These are phyloP conservation scores for Calliphora vicina DNA, from an alignment of 1,140 invertebrate species.

Conservation along the genomic window DNA sequence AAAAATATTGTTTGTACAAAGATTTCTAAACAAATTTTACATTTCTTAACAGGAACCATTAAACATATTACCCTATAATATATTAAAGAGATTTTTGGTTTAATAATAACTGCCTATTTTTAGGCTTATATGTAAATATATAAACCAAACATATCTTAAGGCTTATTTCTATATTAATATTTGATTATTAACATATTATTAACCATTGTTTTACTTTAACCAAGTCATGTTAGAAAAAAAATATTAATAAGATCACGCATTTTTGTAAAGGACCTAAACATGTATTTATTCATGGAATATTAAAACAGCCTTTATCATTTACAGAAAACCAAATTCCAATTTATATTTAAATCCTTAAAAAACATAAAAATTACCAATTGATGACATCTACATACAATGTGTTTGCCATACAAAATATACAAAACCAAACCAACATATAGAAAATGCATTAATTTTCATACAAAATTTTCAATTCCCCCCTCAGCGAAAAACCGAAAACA, in stretches of 20 bases:
- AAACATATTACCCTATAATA: too few relatives aligned
- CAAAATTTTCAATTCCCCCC: too few relatives aligned
- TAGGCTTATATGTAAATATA: background rate
- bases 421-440: too few relatives aligned
- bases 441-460: background rate
- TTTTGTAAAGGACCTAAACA: background rate
- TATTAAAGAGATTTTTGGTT: too few relatives aligned
- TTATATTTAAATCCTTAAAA: background rate
- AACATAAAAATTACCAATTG: background rate
- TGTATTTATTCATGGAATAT: background rate
- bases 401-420: too few relatives aligned
- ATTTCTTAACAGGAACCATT: too few relatives aligned
- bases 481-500: background rate
- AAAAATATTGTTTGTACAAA: too few relatives aligned
- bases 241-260: slow-evolving; percentile 1
- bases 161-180: background rate
- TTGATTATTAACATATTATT: background rate
- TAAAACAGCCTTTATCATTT: background rate
- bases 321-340: slow-evolving; percentile 1
- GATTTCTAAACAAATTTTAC: too few relatives aligned
- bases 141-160: background rate
- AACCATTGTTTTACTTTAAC: background rate
- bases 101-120: background rate
- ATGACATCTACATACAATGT: background rate
- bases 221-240: background rate